These are phyloP conservation scores for Thyatira batis DNA, from an alignment of 2,888 invertebrate genomes.

Conservation along the genomic window DNA sequence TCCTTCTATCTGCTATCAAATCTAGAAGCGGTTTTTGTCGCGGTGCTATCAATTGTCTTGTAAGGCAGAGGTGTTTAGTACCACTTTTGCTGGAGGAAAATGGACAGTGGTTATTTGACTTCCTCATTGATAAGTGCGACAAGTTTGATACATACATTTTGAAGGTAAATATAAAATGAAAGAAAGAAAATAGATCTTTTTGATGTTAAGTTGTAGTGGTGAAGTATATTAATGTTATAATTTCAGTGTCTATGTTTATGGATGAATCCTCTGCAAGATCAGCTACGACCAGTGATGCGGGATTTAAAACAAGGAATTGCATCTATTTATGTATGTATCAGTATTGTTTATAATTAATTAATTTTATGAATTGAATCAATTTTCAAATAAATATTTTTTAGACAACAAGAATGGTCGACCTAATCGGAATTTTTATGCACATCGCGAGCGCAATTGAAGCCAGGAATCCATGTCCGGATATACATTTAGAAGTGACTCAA, in stretches of 20 bases:
- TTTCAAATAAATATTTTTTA: conserved; percentile 43
- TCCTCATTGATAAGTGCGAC: conserved; percentile 75
- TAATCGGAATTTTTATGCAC: conserved; percentile 65
- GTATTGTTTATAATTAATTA: no score
- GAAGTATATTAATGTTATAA: conserved; percentile 11
- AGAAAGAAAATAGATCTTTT: conserved; percentile 5
- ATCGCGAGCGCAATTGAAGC: conserved; percentile 59
- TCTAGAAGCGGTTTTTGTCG: conserved; percentile 57
- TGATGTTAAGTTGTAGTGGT: not conserved
- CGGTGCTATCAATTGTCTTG: conserved; percentile 57
- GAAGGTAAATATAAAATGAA: conserved; percentile 80
- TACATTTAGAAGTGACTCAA: conserved; percentile 48
- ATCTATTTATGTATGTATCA: conserved; percentile 63
- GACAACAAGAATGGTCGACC: conserved; percentile 62
- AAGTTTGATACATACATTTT: conserved; percentile 78
- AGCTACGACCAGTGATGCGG: conserved; percentile 67
- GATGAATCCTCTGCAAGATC: conserved; percentile 77
- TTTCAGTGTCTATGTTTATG: conserved; percentile 71
- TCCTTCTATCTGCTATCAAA: conserved; percentile 58
- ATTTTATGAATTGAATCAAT: no score
- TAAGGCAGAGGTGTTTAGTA: conserved; percentile 56
- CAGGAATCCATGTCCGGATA: conserved; percentile 59
- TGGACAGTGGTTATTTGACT: conserved; percentile 76
- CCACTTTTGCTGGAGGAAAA: conserved; percentile 68
- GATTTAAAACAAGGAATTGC: conserved; percentile 72